These are phyloP conservation scores for Oxystoma pomonae DNA, from an alignment of 2,888 invertebrate genomes.

Conservation along the genomic window DNA sequence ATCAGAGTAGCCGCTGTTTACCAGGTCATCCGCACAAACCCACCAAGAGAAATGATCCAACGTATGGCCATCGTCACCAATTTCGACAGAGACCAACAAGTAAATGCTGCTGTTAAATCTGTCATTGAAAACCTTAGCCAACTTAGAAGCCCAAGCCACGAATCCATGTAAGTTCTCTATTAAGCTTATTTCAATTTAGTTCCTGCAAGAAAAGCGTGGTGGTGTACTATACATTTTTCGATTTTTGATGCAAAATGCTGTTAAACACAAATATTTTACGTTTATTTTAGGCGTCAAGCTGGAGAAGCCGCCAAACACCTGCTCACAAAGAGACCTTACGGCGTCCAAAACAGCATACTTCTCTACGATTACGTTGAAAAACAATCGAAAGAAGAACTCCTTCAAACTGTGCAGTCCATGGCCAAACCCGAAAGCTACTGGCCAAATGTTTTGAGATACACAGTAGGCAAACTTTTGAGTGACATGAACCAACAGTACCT, in stretches of 20 bases:
- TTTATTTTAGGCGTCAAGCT: slow-evolving; percentile 40
- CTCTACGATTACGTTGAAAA: slow-evolving; percentile 46
- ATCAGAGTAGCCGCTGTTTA: slow-evolving; percentile 62
- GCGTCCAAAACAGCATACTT: slow-evolving; percentile 50
- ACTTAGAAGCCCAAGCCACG: slow-evolving; percentile 37
- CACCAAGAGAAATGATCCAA: slow-evolving; percentile 61
- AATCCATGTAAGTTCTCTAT: not conserved
- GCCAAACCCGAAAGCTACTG: slow-evolving; percentile 56
- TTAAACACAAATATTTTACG: slow-evolving; percentile 5
- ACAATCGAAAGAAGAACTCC: slow-evolving; percentile 47
- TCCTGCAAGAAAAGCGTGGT: not conserved
- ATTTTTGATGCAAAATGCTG: not conserved
- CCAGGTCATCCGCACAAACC: slow-evolving; percentile 57
- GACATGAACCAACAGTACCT: slow-evolving; percentile 29
- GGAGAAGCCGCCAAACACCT: slow-evolving; percentile 46
- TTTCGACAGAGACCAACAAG: slow-evolving; percentile 58
- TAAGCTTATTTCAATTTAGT: slow-evolving; percentile 4
- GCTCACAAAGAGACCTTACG: slow-evolving; percentile 44
- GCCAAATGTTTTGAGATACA: slow-evolving; percentile 48
- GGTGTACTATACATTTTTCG: not conserved
- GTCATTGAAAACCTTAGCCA: slow-evolving; percentile 56
- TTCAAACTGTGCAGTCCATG: slow-evolving; percentile 47
- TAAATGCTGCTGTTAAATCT: slow-evolving; percentile 62
- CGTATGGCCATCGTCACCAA: slow-evolving; percentile 67
- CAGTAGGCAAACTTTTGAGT: slow-evolving; percentile 37